Evolutionary conservation across 2,888 invertebrate species (phyloP), one percentile per base, ranked within the genome.

Genomic region (Drosophila prostipennis): DNA sequence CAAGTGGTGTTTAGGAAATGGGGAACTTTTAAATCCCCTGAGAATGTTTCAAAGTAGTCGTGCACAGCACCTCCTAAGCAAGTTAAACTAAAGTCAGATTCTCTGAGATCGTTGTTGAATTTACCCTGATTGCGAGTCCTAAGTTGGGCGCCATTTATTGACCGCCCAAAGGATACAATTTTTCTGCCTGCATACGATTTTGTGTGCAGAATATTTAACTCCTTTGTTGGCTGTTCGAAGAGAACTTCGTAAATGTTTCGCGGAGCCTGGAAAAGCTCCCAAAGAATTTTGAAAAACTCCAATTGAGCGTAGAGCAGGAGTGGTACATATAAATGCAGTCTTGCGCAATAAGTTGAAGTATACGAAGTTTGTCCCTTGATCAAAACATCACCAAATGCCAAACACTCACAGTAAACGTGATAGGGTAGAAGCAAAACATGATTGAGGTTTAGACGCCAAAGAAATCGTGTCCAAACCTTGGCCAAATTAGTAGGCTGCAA

Each of bases 401-500:
- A 11, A 3, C 90, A 8, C 53, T 92, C 92, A 13, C 82, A 81
- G 39, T 88, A 91, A 3, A 81, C 54, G 36, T 87, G 79, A 43
- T 90, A 91, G 0, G 92, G 92, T 29, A 90, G 14, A 0, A 89
- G 72, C 2, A 91, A 42, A 1, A 89, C 67, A 43, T 88, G 79
- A 36, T 89, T 85, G 2, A 91, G 69, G 64, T 87, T 82, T 11
- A 90, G 61, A 14, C 89, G 90, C 91, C 92, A 93, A 2, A 91
- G 32, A 36, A 90, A 84, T 29, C 86, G 89, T 0, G 93, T 73
- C 48, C 89, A 78, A 11, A 89, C 85, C 49, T 86, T 90, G 2
- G 90, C 45, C 14, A 93, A 71, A 72, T 92, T 93, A 5, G 89
- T 81, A 0, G 93, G 93, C 75, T 93, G 91, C 13, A 93, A 73